Evolutionary conservation across 1,140 invertebrate genomes (phyloP).

Genomic region (Nebria ingens): DNA sequence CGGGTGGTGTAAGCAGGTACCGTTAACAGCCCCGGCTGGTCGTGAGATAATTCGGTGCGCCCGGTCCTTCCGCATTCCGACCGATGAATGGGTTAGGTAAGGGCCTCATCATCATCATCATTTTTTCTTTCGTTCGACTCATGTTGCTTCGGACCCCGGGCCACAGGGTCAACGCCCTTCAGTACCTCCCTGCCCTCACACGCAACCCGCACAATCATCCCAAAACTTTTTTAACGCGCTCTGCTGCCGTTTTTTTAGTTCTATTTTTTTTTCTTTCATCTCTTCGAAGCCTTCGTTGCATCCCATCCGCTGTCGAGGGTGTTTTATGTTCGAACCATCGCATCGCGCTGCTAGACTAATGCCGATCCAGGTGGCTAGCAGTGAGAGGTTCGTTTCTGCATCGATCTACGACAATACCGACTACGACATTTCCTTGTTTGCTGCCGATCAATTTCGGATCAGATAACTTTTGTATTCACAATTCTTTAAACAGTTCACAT

Average conservation of each 20-base stretch:
- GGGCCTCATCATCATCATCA: slow-evolving; percentile 8
- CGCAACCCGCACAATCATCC: background rate
- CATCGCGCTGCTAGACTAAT: background rate
- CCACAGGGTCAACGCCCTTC: background rate
- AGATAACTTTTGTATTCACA: slow-evolving; percentile 2
- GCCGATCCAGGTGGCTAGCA: background rate
- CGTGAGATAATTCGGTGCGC: slow-evolving; percentile 3
- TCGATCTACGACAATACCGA: slow-evolving; percentile 1
- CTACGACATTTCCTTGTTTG: slow-evolving; percentile 8
- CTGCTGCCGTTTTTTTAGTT: slow-evolving; percentile 7
- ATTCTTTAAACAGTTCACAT: too few relatives aligned
- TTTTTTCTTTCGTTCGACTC: background rate
- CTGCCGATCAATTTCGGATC: slow-evolving; percentile 6
- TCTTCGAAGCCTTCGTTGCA: too few relatives aligned
- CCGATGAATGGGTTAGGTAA: slow-evolving; percentile 4
- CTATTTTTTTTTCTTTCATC: background rate
- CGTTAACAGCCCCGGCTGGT: background rate
- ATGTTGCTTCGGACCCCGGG: background rate
- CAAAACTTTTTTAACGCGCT: slow-evolving; percentile 1
- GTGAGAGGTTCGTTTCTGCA: background rate
- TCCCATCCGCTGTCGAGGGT: slow-evolving; percentile 5
- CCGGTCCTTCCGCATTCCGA: slow-evolving; percentile 3
- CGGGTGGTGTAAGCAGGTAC: background rate
- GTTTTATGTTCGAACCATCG: slow-evolving; percentile 3
- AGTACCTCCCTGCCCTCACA: background rate